phyloP scores from a whole-genome alignment of 2,797 vertebrate species.

The Rousettus madagascariensis region DNA sequence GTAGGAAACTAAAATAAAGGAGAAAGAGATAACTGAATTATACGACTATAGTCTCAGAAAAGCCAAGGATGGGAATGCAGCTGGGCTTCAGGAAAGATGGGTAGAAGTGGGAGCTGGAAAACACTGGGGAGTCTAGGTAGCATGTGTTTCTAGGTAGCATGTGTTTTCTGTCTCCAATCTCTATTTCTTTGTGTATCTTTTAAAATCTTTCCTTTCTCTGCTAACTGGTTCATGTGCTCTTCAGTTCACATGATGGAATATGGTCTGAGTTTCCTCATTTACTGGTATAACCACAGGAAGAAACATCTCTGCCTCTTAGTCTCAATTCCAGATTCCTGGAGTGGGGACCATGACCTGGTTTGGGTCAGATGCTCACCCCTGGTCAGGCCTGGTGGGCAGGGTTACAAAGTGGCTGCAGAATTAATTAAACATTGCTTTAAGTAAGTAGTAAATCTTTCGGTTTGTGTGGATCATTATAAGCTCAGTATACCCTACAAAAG shows the following conservation, averaged over 20 bases:
- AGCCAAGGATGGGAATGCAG: not conserved
- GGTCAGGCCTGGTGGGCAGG: not conserved
- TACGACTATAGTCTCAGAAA: not conserved
- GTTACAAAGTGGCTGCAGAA: not conserved
- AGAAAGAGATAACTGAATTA: not conserved
- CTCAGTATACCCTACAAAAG: not conserved
- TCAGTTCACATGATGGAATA: not conserved
- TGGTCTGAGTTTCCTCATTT: not conserved
- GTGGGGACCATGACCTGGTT: not conserved
- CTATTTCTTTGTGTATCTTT: not conserved
- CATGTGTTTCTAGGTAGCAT: not conserved
- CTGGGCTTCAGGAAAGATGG: not conserved
- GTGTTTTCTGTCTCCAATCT: not conserved
- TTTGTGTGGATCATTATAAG: not conserved
- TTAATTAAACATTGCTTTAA: too few species aligned
- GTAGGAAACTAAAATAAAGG: constrained; percentile 9
- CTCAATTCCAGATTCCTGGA: not conserved
- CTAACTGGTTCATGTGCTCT: not conserved
- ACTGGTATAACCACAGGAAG: not conserved
- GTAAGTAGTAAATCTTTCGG: not conserved
- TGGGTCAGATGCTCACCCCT: not conserved
- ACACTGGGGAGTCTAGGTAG: not conserved
- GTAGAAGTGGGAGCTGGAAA: not conserved
- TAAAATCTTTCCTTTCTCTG: not conserved
- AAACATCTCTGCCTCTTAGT: not conserved